Evolutionary conservation across 2,888 invertebrate genomes (phyloP).

Genomic region (Apodemia duryi): DNA sequence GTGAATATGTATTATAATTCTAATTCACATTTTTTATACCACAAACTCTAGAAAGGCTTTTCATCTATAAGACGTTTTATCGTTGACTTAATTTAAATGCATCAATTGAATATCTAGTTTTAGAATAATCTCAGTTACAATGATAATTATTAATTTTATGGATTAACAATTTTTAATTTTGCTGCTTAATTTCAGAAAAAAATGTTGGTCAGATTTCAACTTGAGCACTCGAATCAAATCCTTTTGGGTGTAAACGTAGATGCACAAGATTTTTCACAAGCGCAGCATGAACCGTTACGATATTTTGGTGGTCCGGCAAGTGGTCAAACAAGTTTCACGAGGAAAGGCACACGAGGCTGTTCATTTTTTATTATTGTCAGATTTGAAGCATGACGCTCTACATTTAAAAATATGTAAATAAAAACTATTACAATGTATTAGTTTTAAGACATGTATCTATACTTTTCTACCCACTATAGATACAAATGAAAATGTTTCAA

Average conservation of each 20-base stretch:
- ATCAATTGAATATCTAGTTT: no score
- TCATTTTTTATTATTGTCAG: not conserved
- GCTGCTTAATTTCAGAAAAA: not conserved
- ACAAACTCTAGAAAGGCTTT: no score
- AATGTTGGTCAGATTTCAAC: not conserved
- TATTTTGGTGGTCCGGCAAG: conserved; percentile 1
- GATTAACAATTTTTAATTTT: no score
- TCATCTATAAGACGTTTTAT: no score
- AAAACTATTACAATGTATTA: not conserved
- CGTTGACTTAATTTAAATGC: no score
- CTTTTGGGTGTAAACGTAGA: not conserved
- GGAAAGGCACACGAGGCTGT: not conserved
- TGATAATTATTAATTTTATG: no score
- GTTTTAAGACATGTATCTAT: not conserved
- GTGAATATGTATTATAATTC: no score
- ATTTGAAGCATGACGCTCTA: not conserved
- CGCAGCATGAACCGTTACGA: conserved; percentile 1
- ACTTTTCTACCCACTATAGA: not conserved
- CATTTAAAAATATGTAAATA: not conserved
- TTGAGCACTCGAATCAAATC: no score
- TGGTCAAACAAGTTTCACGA: conserved; percentile 1
- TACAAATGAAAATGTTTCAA: no score
- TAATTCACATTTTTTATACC: no score
- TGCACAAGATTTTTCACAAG: not conserved
- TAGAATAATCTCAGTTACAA: no score